Conservation (phyloP, 2,797 vertebrate species). For the Carcharodon carcharias region DNA sequence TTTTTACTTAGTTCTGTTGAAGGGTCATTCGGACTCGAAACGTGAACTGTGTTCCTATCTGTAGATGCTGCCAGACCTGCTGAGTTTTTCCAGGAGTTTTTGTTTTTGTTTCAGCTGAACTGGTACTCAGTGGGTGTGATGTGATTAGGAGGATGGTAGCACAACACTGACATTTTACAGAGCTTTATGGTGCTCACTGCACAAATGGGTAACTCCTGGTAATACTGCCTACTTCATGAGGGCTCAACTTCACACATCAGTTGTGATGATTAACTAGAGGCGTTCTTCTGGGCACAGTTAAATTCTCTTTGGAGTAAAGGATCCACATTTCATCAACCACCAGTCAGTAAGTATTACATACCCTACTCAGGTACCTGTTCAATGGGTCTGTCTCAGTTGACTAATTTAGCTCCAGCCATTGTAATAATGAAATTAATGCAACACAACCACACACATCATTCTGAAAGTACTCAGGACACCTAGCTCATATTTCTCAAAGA, state of each 20-base stretch:
- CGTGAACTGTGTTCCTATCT: no score
- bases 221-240: neutral
- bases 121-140: neutral
- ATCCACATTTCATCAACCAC: neutral
- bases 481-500: neutral
- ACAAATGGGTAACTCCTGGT: neutral
- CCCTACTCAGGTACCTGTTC: neutral
- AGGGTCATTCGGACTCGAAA: no score
- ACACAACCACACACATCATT: neutral
- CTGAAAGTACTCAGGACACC: neutral
- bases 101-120: neutral
- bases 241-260: neutral
- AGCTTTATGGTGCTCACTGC: neutral
- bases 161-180: neutral
- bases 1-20: no score
- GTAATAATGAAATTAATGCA: neutral
- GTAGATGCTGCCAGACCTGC: no score
- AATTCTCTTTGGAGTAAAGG: neutral
- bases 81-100: no score
- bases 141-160: neutral
- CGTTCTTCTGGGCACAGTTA: neutral
- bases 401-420: neutral
- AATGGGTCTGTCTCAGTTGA: neutral
- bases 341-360: neutral
- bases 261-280: neutral